These are phyloP conservation scores for Cyprinodon diabolis DNA, from an alignment of 2,797 vertebrate genomes.

Conservation along the genomic window DNA sequence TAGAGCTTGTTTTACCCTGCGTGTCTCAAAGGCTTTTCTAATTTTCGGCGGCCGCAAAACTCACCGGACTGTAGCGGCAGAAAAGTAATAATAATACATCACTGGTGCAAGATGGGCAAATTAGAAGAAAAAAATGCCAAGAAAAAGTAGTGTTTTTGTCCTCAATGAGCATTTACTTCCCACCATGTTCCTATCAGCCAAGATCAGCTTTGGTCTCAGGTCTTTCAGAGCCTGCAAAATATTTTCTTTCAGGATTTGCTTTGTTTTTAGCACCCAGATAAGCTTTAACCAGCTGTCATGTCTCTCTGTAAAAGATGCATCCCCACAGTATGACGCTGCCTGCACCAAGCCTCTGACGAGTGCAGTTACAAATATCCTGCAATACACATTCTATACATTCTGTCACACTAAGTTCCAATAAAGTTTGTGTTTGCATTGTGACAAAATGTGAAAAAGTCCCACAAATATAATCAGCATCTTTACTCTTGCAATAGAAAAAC, in stretches of 20 bases:
- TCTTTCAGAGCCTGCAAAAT: not conserved
- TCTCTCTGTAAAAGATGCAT: not conserved
- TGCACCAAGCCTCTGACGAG: too few species aligned
- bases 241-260: not conserved
- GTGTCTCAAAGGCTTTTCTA: not conserved
- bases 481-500: not conserved
- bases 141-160: not conserved
- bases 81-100: not conserved
- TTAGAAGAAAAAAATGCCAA: not conserved
- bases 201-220: not conserved
- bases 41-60: not conserved
- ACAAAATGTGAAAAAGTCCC: not conserved
- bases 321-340: not conserved
- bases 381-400: too few species aligned
- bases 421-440: too few species aligned
- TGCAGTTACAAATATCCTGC: too few species aligned
- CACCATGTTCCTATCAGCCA: not conserved
- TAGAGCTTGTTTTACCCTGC: constrained; percentile 14
- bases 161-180: not conserved
- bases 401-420: too few species aligned
- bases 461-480: not conserved
- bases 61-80: not conserved
- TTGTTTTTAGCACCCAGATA: not conserved
- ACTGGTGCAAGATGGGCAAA: not conserved
- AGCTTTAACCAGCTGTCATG: not conserved